phyloP scores from a whole-genome alignment of 2,888 invertebrate genomes.

The Zele albiditarsus region DNA sequence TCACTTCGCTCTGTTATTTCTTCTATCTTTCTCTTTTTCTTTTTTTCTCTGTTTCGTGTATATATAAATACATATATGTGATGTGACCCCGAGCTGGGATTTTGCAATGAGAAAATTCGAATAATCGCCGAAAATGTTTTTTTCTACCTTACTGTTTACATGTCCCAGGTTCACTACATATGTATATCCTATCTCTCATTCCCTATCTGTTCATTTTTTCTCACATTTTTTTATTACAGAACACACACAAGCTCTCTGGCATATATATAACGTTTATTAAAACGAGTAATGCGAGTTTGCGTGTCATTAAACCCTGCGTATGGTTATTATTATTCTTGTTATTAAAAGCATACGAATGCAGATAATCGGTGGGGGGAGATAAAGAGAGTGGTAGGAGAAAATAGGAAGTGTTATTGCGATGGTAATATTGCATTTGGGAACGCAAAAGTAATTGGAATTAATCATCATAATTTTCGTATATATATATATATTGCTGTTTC shows the following conservation, averaged over 20 bases:
- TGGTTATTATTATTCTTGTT: constrained; percentile 18
- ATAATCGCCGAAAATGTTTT: constrained; percentile 39
- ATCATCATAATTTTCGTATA: too few species aligned
- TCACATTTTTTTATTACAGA: neutral
- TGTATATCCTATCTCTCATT: neutral
- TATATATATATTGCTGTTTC: too few species aligned
- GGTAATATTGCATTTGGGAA: neutral
- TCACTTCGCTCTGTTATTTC: constrained; percentile 5
- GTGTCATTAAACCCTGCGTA: constrained; percentile 13
- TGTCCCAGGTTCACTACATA: neutral
- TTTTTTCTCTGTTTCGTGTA: constrained; percentile 11
- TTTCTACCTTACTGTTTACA: constrained; percentile 20
- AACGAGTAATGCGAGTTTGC: constrained; percentile 20
- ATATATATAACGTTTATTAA: constrained; percentile 24
- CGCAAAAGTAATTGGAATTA: neutral
- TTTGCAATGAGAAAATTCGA: constrained; percentile 28
- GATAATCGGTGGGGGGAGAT: neutral
- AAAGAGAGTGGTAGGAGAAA: neutral
- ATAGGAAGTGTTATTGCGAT: neutral
- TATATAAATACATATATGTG: neutral
- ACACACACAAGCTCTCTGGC: neutral
- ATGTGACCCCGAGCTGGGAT: constrained; percentile 8
- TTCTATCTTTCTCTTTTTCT: constrained; percentile 12
- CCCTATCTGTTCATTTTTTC: neutral
- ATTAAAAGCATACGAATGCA: neutral